Evolutionary conservation across 1,140 invertebrate species (phyloP), one percentile per base, ranked within the genome.

Genomic region (Paraescarpia echinospica): DNA sequence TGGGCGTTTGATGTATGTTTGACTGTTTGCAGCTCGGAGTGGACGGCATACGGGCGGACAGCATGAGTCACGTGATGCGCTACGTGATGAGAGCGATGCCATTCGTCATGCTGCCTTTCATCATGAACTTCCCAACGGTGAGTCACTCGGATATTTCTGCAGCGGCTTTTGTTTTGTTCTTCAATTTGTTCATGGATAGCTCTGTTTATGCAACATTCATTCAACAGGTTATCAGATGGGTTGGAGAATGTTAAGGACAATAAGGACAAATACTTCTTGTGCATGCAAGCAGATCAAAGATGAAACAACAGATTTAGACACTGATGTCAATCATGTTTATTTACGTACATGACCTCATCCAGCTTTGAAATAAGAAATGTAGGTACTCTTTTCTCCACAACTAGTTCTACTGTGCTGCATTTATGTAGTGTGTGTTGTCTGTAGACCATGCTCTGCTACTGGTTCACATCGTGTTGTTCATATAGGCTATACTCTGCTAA

Each of bases 81-180:
- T 98, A 98, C 95, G 95, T 98, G 1, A 94, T 99, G 0, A 96
- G 97, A 94, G 97, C 96, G 1, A 93, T 99, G 59, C 99, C 99
- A 22, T 0, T 99, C 18, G 93, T 98, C 34, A 97, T 98, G 94
- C 97, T 99, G 90, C 98, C 98, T 6, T 98, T 99, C 94, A 98
- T 97, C 31, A 97, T 98, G 35, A 98, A 98, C 95, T 99, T 99
- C 95, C 97, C 98, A n/a, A 97, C 97, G 35, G 97, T 98, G 96
- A 97, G 97, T 77, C 97, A n/a, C 27, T 35, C n/a, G 18, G 88
- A 90, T 92, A 93, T 35, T 90, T 77, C 18, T 34, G n/a, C 33
- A 35, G 51, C n/a, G 31, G 35, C 22, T 41, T 33, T n/a, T 88
- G 35, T 92, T 48, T 27, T n/a, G n/a, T n/a, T n/a, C n/a, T 33